These are phyloP conservation scores for Ceratina australensis DNA, from an alignment of 1,140 invertebrate genomes.

Conservation along the genomic window DNA sequence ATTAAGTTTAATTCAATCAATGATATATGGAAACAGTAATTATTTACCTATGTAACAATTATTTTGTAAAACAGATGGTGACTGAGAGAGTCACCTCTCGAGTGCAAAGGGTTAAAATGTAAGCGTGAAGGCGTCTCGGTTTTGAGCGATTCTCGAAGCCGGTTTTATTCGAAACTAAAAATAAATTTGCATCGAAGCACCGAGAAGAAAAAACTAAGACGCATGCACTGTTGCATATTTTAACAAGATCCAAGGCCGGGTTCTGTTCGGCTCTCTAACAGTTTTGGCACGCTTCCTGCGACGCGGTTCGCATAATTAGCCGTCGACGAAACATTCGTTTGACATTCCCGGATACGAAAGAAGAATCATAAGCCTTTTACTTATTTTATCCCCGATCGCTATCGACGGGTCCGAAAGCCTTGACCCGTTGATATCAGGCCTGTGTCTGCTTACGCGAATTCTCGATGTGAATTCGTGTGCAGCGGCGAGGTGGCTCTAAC, in stretches of 20 bases:
- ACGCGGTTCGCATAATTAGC: conserved; percentile 47
- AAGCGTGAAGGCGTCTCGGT: too few species aligned
- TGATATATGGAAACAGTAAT: too few species aligned
- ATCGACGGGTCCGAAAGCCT: conserved; percentile 15
- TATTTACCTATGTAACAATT: too few species aligned
- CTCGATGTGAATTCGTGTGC: conserved; percentile 51
- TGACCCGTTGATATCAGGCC: conserved; percentile 26
- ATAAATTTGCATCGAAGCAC: background rate
- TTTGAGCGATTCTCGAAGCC: too few species aligned
- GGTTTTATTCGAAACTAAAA: too few species aligned
- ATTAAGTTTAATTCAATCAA: too few species aligned
- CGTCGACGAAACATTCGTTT: conserved; percentile 44
- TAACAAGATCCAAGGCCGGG: conserved; percentile 46
- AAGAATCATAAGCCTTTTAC: conserved; percentile 27
- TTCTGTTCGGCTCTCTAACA: conserved; percentile 36
- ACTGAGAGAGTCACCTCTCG: too few species aligned
- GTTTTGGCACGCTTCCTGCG: conserved; percentile 58
- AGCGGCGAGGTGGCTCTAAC: conserved; percentile 54
- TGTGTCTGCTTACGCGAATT: background rate
- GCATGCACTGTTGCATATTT: conserved; percentile 41
- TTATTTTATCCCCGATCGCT: conserved; percentile 36
- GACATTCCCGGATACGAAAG: conserved; percentile 52
- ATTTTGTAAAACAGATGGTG: too few species aligned
- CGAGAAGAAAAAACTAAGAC: background rate
- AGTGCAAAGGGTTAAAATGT: too few species aligned